Evolutionary conservation across 2,888 invertebrate species (phyloP).

Genomic region (Yponomeuta cagnagella): DNA sequence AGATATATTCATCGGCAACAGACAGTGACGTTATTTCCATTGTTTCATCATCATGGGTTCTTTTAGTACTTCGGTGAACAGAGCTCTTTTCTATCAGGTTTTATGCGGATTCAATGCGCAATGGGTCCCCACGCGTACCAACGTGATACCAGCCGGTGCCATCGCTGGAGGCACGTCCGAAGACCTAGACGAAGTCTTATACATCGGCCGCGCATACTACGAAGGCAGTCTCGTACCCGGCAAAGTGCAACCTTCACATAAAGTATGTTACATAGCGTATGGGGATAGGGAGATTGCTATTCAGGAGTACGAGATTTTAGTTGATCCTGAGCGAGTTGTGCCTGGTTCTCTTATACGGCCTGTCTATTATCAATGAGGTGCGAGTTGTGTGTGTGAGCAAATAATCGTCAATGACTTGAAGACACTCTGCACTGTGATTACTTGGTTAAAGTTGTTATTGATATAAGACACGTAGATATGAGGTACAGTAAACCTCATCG

Average conservation of each 20-base stretch:
- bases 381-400: too few species aligned
- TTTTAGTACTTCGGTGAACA: neutral
- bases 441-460: too few species aligned
- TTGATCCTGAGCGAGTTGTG: conserved; percentile 18
- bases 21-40: too few species aligned
- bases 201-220: conserved; percentile 79
- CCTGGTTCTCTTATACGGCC: neutral
- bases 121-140: conserved; percentile 70
- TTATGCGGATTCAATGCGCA: conserved; percentile 25
- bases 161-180: conserved; percentile 72
- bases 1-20: too few species aligned
- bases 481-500: too few species aligned
- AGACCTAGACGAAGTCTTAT: conserved; percentile 58
- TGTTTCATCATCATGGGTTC: neutral
- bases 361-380: too few species aligned
- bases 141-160: conserved; percentile 77
- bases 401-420: too few species aligned
- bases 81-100: conserved; percentile 19
- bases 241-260: conserved; percentile 77
- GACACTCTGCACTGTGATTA: too few species aligned
- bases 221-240: conserved; percentile 84
- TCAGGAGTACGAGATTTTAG: conserved; percentile 26
- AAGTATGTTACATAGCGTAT: conserved; percentile 79
- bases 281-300: conserved; percentile 21
- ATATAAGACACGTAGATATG: too few species aligned